A percentile compares a stretch with the other conserved stretches of the same genome.
Evolutionary conservation across 2,113 vertebrate species (phyloP).

Genomic region (Notiomystis cincta): DNA sequence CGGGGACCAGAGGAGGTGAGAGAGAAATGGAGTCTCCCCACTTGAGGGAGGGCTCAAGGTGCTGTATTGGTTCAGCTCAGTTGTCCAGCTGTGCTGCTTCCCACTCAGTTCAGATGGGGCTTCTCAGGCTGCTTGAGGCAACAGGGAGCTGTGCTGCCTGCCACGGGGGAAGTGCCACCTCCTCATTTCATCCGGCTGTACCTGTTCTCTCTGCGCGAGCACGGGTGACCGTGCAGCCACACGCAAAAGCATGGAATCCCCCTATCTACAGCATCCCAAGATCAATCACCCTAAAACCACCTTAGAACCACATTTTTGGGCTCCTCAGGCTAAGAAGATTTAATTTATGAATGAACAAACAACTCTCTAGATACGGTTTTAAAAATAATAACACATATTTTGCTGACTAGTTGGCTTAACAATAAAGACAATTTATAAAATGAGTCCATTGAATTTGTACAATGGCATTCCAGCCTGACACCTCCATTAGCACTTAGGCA

Average conservation of each 20-base stretch:
- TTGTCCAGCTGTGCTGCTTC: not conserved
- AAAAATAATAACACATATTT: not conserved
- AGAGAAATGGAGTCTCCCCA: not conserved
- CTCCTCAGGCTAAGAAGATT: not conserved
- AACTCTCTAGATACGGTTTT: not conserved
- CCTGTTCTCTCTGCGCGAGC: not conserved
- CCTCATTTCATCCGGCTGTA: not conserved
- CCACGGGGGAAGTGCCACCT: not conserved
- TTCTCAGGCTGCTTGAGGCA: not conserved
- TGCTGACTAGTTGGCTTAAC: not conserved
- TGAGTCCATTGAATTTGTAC: not conserved
- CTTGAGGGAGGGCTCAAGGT: rapidly evolving
- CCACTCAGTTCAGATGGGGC: not conserved
- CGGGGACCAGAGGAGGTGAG: rapidly evolving
- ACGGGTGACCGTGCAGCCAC: not conserved
- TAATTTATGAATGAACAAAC: not conserved
- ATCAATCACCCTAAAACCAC: not conserved
- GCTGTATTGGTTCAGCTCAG: not conserved
- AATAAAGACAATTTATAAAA: not conserved
- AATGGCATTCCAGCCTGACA: not conserved
- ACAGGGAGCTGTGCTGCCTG: not conserved
- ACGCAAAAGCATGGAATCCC: not conserved
- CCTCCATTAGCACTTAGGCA: not conserved
- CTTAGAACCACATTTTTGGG: not conserved
- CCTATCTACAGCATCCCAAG: not conserved